These are phyloP conservation scores for Potamarius usumacintae DNA, from an alignment of 2,113 vertebrate genomes.

Conservation along the genomic window DNA sequence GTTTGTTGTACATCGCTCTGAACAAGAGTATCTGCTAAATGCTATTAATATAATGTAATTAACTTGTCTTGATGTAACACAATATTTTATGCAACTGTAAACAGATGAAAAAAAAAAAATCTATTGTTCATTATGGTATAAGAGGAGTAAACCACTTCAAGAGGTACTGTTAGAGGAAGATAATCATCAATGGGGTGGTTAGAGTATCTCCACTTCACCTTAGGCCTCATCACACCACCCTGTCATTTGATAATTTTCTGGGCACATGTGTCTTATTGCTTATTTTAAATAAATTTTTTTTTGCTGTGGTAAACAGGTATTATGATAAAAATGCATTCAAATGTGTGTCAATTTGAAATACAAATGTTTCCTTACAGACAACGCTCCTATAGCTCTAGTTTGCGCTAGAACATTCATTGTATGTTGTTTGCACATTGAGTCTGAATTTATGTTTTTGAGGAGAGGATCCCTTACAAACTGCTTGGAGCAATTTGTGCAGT, in stretches of 20 bases:
- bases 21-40: no score
- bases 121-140: not conserved
- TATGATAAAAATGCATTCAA: not conserved
- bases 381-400: slow-evolving; percentile 31
- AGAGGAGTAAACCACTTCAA: no score
- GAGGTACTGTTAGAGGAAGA: not conserved
- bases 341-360: not conserved
- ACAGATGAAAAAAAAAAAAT: not conserved
- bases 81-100: not conserved
- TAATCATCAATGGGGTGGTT: not conserved
- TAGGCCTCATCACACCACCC: not conserved
- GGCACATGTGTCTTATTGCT: not conserved
- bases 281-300: not conserved
- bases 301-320: not conserved
- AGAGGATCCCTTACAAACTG: slow-evolving; percentile 39
- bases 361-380: not conserved
- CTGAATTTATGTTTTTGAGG: slow-evolving; percentile 46
- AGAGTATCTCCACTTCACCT: not conserved
- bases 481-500: slow-evolving; percentile 43
- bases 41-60: not conserved
- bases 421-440: slow-evolving; percentile 55
- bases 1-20: no score
- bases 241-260: not conserved
- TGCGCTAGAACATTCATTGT: slow-evolving; percentile 56
- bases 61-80: not conserved